Percentiles rank a stretch among this genome's conserved stretches.
These are phyloP conservation scores for Leuciscus waleckii DNA, from an alignment of 2,797 vertebrate genomes.

Conservation along the genomic window DNA sequence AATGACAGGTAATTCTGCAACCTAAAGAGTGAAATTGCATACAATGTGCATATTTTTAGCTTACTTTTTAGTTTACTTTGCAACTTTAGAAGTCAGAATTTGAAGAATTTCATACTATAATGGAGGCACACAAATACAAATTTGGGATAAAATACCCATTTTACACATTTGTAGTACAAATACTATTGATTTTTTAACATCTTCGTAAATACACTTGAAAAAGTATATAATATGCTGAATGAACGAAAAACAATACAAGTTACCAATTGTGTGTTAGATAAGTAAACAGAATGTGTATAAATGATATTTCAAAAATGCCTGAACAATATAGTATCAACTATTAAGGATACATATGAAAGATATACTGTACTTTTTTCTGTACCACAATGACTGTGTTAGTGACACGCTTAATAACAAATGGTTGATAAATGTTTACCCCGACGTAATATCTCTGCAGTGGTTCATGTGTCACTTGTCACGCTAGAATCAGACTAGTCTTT, in stretches of 20 bases:
- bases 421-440: neutral
- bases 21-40: neutral
- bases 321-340: neutral
- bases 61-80: neutral
- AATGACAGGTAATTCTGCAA: neutral
- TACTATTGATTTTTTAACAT: neutral
- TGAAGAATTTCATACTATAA: neutral
- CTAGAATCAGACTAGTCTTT: neutral
- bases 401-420: neutral
- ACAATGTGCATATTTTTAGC: neutral
- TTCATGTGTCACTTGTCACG: neutral
- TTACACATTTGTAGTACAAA: slow-evolving; percentile 7
- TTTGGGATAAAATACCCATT: neutral
- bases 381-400: neutral
- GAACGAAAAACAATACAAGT: too few species aligned
- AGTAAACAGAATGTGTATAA: neutral
- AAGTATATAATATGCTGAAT: neutral
- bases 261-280: neutral
- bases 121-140: neutral
- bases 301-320: neutral
- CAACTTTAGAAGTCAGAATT: neutral
- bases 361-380: neutral
- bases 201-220: neutral
- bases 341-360: neutral
- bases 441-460: neutral